phyloP scores from a whole-genome alignment of 2,113 vertebrate genomes.

The Elgaria multicarinata region DNA sequence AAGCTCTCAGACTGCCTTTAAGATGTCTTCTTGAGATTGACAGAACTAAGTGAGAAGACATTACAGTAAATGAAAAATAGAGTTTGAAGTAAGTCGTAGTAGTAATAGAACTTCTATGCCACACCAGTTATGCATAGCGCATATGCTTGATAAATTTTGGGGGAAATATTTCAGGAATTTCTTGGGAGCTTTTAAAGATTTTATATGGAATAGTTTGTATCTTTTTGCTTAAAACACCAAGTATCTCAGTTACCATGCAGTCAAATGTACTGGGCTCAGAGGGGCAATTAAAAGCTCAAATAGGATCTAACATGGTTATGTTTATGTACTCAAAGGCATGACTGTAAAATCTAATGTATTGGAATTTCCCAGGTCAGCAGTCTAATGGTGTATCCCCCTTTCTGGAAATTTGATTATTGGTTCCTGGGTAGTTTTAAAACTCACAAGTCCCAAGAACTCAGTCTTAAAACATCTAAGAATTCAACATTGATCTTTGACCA shows the following conservation, averaged over 20 bases:
- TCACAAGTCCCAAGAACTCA: constrained; percentile 23
- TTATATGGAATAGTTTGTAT: constrained; percentile 32
- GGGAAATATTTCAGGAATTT: constrained; percentile 44
- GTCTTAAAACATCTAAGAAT: constrained; percentile 29
- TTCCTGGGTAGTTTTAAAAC: constrained; percentile 20
- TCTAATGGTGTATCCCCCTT: background rate
- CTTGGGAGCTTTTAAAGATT: constrained; percentile 33
- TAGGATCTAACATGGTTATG: constrained; percentile 20
- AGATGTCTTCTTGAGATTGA: background rate
- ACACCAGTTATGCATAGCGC: background rate
- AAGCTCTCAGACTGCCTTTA: background rate
- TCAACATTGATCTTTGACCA: constrained; percentile 1
- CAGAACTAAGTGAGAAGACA: background rate
- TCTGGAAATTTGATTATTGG: constrained; percentile 32
- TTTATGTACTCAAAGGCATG: constrained; percentile 34
- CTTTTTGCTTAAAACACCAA: constrained; percentile 16
- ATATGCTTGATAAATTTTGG: constrained; percentile 18
- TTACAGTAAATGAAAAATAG: background rate
- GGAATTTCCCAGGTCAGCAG: constrained; percentile 14
- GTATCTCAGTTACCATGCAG: constrained; percentile 17
- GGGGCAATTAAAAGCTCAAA: constrained; percentile 19
- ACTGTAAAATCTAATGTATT: constrained; percentile 9
- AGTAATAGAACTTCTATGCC: background rate
- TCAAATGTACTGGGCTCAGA: constrained; percentile 10
- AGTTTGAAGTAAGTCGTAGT: background rate